phyloP scores from a whole-genome alignment of 2,113 vertebrate genomes.

The Corythoichthys haematopterus region DNA sequence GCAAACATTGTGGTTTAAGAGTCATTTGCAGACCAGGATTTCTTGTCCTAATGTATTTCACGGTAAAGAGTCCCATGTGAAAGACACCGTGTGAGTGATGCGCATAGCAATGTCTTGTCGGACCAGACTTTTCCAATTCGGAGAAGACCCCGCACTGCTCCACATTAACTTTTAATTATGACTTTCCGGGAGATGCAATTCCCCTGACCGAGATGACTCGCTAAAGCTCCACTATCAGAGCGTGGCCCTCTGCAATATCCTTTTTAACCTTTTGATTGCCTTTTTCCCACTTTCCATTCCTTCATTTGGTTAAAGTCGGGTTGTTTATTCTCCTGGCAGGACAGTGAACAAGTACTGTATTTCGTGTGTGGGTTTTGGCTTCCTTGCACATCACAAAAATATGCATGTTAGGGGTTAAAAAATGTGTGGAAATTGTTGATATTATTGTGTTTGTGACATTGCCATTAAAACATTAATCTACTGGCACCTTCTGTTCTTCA shows the following conservation, averaged over 20 bases:
- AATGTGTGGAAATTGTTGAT: no score
- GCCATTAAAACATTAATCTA: no score
- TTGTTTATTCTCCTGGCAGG: background rate
- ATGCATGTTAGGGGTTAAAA: no score
- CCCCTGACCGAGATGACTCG: slow-evolving; percentile 42
- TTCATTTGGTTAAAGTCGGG: background rate
- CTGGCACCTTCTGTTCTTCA: no score
- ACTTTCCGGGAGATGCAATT: slow-evolving; percentile 60
- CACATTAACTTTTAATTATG: slow-evolving; percentile 69
- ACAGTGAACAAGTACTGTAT: background rate
- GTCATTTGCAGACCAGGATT: slow-evolving; percentile 54
- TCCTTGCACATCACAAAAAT: background rate
- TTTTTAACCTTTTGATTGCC: slow-evolving; percentile 15
- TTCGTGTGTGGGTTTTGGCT: background rate
- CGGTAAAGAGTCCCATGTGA: slow-evolving; percentile 39
- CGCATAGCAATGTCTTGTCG: slow-evolving; percentile 59
- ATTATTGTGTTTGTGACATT: no score
- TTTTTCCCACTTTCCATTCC: background rate
- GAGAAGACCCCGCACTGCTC: slow-evolving; percentile 51
- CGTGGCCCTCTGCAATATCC: slow-evolving; percentile 12
- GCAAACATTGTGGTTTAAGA: slow-evolving; percentile 44
- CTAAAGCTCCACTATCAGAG: slow-evolving; percentile 31
- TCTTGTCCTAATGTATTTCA: slow-evolving; percentile 50
- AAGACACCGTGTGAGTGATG: slow-evolving; percentile 43
- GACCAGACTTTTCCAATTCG: slow-evolving; percentile 44